Base-by-base conservation (phyloP, 2,113 vertebrate species). In the Phyllopteryx taeniolatus region DNA sequence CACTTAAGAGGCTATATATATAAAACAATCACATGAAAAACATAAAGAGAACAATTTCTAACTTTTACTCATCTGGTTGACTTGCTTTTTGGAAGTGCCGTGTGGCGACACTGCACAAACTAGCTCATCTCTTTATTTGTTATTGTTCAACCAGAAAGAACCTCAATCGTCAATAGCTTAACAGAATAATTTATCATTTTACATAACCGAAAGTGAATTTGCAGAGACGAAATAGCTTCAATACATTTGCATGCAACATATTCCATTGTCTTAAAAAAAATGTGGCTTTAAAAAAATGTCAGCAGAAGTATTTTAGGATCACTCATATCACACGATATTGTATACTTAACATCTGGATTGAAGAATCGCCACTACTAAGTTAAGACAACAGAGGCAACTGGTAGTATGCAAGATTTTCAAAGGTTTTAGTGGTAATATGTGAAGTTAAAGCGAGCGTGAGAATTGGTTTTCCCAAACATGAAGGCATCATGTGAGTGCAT, bases 391-490 rank as follows among this genome's bases (percentile, higher is more conserved):
- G 12, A 60, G 14, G 31, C 59, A 35, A 61, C 14, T 61, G 31
- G 31, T 61, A 1, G 59, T 61, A 35, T 35, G 59, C 31, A 35
- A 35, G 14, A 61, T 35, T 61, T 61, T 35, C 59, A 61, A 35
- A 61, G 59, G 14, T 61, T 61, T 61, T 35, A 60, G 59, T 60
- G 27, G 13, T 33, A 35, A 35, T 60, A 61, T 47, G 44, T 66
- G 64, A 66, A 66, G 44, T 44, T 47, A 27, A 47, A 27, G 8
- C 8, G 44, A 47, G 64, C 31, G 44, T 66, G 64, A 66, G 64
- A 66, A 27, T 66, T 68, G 73, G 79, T 79, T 82, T 82, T 75
- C 76, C 70, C 77, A 73, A 87, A 85, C 79, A 83, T 74, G 78
- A 76, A 87, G 78, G 60, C 53, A 46, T 79, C 73, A 77, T 81